phyloP scores from a whole-genome alignment of 2,113 vertebrate species.

The Pimephales promelas region DNA sequence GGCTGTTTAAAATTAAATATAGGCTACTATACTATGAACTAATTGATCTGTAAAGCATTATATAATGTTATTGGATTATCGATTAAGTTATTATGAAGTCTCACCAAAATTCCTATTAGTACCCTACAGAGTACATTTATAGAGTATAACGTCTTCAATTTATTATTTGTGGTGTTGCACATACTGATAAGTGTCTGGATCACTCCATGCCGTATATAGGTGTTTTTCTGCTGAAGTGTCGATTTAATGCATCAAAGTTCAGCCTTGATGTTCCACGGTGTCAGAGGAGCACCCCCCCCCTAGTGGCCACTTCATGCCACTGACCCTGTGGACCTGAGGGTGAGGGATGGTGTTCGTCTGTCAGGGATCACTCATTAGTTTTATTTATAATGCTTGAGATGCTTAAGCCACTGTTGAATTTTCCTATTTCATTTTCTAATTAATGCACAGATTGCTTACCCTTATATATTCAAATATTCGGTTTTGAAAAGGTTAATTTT shows the following conservation, averaged over 20 bases:
- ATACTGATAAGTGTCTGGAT: background rate
- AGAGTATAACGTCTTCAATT: background rate
- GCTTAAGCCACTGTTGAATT: background rate
- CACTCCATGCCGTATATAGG: background rate
- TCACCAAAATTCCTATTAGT: background rate
- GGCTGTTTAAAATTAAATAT: background rate
- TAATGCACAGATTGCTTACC: background rate
- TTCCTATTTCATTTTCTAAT: background rate
- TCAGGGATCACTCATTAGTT: background rate
- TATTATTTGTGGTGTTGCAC: background rate
- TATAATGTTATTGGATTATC: background rate
- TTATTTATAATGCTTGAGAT: background rate
- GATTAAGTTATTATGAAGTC: constrained; percentile 1
- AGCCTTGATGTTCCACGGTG: constrained; percentile 11
- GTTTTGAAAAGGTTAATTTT: background rate
- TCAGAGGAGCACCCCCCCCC: constrained; percentile 26
- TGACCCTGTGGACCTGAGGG: background rate
- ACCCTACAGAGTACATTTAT: background rate
- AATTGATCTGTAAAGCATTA: background rate
- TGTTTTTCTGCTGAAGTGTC: background rate
- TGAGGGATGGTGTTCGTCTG: background rate
- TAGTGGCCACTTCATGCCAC: background rate
- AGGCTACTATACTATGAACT: background rate
- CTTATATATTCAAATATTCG: background rate
- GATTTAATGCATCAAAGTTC: constrained; percentile 32